Base-by-base conservation (phyloP, 2,797 vertebrate genomes). In the Darevskia mixta region DNA sequence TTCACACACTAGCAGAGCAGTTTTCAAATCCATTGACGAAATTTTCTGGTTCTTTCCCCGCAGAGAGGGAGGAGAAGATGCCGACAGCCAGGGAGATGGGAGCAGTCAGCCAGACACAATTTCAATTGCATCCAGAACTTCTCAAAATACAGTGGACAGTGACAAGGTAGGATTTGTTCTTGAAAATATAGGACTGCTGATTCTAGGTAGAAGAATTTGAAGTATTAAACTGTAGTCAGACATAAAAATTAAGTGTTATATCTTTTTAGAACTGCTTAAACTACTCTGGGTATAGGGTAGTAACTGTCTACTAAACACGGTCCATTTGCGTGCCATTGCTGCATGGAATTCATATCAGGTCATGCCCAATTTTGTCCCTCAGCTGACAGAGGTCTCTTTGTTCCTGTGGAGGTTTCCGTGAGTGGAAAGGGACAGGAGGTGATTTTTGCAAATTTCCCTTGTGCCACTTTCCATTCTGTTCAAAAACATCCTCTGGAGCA, bases 121-220 rank as follows among this genome's bases (percentile, higher is more conserved):
- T 96, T 99, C 99, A 93, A 99, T 99, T 66, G 98, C 99, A 29
- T 99, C 99, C 87, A 97, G 99, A 93, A 99, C 98, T 3, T 99
- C 99, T 38, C 99, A 99, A 97, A 99, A 99, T 97, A 99, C 99
- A 35, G 97, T 98, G 89, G 99, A 99, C 97, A 99, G 99, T 78
- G 99, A 99, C 97, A 99, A 99, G 98, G 99, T 99, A 98, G 95
- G 97, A 96, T 58, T 66, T 89, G 82, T 89, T 91, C 76, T 69
- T 88, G 77, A 86, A 87, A 94, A 92, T 32, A 75, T 0, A 0
- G 7, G n/a, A 77, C 79, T 90, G 61, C 9, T 91, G 75, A 25
- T 85, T 5, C 0, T 1, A 29, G 18, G 41, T 8, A 8, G 64
- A 71, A 87, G 38, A 80, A 85, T 17, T 0, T 86, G 77, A 49